These are phyloP conservation scores for Druon quercuslanigerum DNA, from an alignment of 1,140 invertebrate genomes.

Conservation along the genomic window DNA sequence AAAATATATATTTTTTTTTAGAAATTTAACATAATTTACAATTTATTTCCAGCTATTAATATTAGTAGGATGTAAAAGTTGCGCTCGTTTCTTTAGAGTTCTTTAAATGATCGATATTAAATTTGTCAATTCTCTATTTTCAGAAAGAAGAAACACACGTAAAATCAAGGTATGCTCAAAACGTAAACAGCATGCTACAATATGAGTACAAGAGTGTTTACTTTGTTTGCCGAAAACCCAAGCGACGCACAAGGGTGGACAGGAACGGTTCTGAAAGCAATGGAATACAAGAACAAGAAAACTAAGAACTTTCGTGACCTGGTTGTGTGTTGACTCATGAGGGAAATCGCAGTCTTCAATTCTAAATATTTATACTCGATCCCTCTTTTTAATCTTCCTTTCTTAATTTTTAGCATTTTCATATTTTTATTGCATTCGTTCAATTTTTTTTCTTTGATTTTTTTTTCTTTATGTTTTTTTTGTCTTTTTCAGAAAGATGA, in stretches of 20 bases:
- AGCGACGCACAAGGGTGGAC: conserved; percentile 44
- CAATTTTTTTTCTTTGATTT: conserved; percentile 29
- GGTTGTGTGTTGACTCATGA: conserved; percentile 43
- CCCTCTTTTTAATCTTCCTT: conserved; percentile 33
- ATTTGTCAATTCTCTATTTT: conserved; percentile 42
- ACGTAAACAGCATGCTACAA: conserved; percentile 94
- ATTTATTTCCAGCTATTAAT: too few relatives aligned
- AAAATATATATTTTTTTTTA: too few relatives aligned
- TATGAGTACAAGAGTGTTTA: conserved; percentile 93
- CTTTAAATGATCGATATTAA: too few relatives aligned
- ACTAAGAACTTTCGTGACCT: conserved; percentile 49
- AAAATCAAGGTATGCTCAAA: conserved; percentile 93
- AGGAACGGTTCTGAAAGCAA: conserved; percentile 65
- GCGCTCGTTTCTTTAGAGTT: too few relatives aligned
- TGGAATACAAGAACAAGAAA: conserved; percentile 62
- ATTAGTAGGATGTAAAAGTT: too few relatives aligned
- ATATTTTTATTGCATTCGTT: neutral
- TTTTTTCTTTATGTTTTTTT: neutral
- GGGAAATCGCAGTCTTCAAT: conserved; percentile 37
- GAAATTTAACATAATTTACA: too few relatives aligned
- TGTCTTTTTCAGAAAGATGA: neutral
- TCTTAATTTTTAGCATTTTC: conserved; percentile 15
- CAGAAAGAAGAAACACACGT: conserved; percentile 87
- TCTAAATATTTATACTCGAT: conserved; percentile 5
- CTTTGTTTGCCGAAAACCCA: conserved; percentile 89